phyloP scores from a whole-genome alignment of 2,888 invertebrate genomes.

The Bembecia ichneumoniformis region DNA sequence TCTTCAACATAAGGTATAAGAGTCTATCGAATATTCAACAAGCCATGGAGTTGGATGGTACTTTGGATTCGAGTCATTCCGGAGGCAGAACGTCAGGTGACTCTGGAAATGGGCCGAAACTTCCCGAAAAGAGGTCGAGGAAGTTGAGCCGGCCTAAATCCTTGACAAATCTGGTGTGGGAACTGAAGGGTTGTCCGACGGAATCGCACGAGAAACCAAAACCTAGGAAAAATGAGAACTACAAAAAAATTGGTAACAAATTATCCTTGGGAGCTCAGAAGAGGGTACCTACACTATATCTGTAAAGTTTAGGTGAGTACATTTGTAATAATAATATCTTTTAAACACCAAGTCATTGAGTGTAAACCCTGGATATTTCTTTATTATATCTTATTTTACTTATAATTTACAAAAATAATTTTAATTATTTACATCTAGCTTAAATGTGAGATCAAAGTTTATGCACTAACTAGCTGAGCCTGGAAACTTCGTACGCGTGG shows the following conservation, averaged over 20 bases:
- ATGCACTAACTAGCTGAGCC: no score
- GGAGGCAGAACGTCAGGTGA: slow-evolving; percentile 90
- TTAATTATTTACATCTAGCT: no score
- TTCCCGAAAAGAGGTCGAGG: slow-evolving; percentile 86
- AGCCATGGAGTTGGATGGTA: slow-evolving; percentile 83
- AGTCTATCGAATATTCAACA: slow-evolving; percentile 80
- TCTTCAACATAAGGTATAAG: slow-evolving; percentile 82
- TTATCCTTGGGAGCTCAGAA: slow-evolving; percentile 68
- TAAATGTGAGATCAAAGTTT: no score
- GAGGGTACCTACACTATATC: slow-evolving; percentile 72
- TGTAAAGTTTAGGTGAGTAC: slow-evolving; percentile 56
- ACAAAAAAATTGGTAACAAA: slow-evolving; percentile 68
- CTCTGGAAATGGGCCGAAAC: slow-evolving; percentile 82
- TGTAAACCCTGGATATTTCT: neutral
- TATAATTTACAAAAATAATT: no score
- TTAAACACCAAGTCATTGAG: neutral
- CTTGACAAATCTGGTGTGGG: slow-evolving; percentile 90
- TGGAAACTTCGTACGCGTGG: no score
- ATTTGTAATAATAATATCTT: neutral
- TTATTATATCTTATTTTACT: no score
- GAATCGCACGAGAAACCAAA: slow-evolving; percentile 61
- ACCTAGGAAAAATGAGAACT: slow-evolving; percentile 65
- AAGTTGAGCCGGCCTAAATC: slow-evolving; percentile 88
- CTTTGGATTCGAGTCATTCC: slow-evolving; percentile 91
- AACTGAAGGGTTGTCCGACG: slow-evolving; percentile 69